Base-by-base conservation (phyloP, 2,113 vertebrate species). In the Lampris incognitus region DNA sequence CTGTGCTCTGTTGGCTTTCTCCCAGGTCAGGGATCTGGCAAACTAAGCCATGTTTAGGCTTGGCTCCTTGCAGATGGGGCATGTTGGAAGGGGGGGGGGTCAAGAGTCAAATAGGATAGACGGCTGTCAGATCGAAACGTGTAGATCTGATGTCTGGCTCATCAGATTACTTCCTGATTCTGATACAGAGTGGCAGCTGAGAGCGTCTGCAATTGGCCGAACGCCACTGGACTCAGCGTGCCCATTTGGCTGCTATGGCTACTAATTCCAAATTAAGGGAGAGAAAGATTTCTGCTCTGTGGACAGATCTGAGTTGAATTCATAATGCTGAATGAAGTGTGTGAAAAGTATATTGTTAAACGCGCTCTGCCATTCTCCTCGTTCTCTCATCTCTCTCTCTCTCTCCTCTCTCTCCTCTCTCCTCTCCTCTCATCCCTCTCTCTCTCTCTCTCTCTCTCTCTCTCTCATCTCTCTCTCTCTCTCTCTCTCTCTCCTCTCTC, bases 81-180 rank as follows among this genome's bases (percentile, higher is more conserved):
- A 5, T 60, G 24, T 11, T 44, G 39, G 57, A 24, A 24, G 24
- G 24, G 24, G 24, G 24, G 24, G n/a, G 56, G 56, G 2, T 85
- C 82, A 88, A 58, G 82, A 82, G 67, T 66, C 69, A 84, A 77
- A 70, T 51, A 41, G 75, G 72, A 62, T 82, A 52, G 85, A 76
- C 55, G 9, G 64, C 84, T 88, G 76, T 83, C 68, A 55, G 77
- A 76, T 87, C 70, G 24, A 84, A 59, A 78, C 9, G 4, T 37
- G 63, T 49, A 83, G 74, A 86, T 86, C 84, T 81, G 70, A 72
- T 80, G 79, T 81, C 81, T 83, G 78, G 83, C 84, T 86, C 79
- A 87, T 88, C 84, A 85, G 81, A 84, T 74, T 74, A 69, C 76
- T 85, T 92, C 88, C 90, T 89, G 76, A 83, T 78, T 82, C 61